Base-by-base conservation (phyloP, 2,113 vertebrate species). In the Platanista minor region DNA sequence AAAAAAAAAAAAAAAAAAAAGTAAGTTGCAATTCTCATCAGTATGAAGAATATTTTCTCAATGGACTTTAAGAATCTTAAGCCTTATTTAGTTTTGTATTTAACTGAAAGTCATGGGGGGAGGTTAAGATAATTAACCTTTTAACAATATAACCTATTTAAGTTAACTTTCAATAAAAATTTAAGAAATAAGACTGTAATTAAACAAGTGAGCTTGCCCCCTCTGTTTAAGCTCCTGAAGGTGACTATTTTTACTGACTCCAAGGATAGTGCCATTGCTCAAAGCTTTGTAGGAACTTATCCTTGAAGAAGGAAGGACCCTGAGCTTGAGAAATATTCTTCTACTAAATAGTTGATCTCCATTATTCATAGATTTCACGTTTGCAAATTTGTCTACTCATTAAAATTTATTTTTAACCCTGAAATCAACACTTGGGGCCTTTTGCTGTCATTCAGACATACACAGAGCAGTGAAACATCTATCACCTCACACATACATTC, bases 401-500 rank as follows among this genome's bases (percentile, higher is more conserved):
- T 83, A 43, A 52, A 36, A 69, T 41, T 18, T 52, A 46, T 10
- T 1, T 43, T 4, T 57, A 43, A 78, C 52, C 69, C 52, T 25
- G 0, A 36, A 77, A 66, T 61, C 52, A 69, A 2, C 3, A 54
- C 52, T 1, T 20, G 25, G 0, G 3, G 62, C 23, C 8, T 5
- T 92, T 7, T 41, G 11, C 27, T 9, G 27, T 69, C 61, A 23
- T 8, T n/a, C 12, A 36, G 62, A 39, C 36, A 46, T 7, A 21
- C 25, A 11, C 3, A 59, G 20, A 82, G 64, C 54, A 64, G 61
- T 8, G 8, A 39, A 41, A n/a, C 43, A 39, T 20, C 20, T 39
- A 59, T 13, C 8, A 1, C 46, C 46, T 39, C 57, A 67, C 14
- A 20, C 2, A 1, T 0, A 1, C 1, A 4, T 14, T 81, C 33